Percentiles rank a stretch among this genome's conserved stretches.
Evolutionary conservation across 2,888 invertebrate genomes (phyloP).

Genomic region (Beris morrisii): DNA sequence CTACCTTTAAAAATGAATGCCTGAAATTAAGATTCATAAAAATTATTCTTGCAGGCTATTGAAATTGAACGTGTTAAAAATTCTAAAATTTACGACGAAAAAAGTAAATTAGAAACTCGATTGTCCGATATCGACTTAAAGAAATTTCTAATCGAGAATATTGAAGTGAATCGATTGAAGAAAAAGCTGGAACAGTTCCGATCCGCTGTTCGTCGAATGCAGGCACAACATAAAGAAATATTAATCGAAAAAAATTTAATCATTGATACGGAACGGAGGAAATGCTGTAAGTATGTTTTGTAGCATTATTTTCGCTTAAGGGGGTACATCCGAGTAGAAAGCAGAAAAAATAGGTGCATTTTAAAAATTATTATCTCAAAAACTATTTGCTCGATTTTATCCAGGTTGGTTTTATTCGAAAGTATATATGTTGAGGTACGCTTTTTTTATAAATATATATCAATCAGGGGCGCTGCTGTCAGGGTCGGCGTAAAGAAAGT

Average conservation of each 20-base stretch:
- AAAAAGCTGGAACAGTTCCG: constrained; percentile 32
- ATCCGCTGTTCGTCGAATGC: constrained; percentile 11
- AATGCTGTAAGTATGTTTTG: constrained; percentile 26
- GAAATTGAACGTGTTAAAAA: constrained; percentile 18
- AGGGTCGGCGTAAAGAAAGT: too few relatives aligned
- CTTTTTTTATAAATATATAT: too few relatives aligned
- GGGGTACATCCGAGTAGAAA: too few relatives aligned
- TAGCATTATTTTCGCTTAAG: neutral
- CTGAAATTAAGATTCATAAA: too few relatives aligned
- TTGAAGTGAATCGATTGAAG: constrained; percentile 35
- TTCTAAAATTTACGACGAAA: constrained; percentile 23
- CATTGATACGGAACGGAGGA: constrained; percentile 25
- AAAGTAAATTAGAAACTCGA: constrained; percentile 20
- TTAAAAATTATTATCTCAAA: too few relatives aligned
- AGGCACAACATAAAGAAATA: constrained; percentile 24
- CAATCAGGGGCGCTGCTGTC: too few relatives aligned
- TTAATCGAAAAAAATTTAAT: constrained; percentile 17
- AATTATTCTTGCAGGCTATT: constrained; percentile 10
- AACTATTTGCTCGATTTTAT: too few relatives aligned
- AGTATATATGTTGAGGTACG: too few relatives aligned
- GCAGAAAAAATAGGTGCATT: too few relatives aligned
- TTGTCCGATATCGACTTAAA: constrained; percentile 33
- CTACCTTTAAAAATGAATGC: too few relatives aligned
- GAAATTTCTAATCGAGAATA: constrained; percentile 29
- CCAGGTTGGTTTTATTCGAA: neutral